These are phyloP conservation scores for Spea hammondii DNA, from an alignment of 2,797 vertebrate genomes.

Conservation along the genomic window DNA sequence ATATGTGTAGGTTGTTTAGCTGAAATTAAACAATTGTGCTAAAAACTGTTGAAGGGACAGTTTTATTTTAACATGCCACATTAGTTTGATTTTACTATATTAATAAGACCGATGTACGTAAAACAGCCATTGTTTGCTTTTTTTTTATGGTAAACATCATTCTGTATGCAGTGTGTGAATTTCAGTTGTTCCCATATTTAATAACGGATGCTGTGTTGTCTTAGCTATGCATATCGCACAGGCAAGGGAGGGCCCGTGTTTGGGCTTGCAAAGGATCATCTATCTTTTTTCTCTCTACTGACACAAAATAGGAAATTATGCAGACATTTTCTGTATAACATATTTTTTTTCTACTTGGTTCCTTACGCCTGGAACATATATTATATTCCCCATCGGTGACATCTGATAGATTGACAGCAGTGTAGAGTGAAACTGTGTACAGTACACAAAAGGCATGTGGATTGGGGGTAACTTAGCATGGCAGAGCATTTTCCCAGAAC, in stretches of 20 bases:
- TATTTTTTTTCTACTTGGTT: slow-evolving; percentile 45
- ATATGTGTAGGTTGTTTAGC: too few relatives aligned
- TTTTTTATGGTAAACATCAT: neutral
- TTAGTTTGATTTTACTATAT: too few relatives aligned
- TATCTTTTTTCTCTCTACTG: slow-evolving; percentile 46
- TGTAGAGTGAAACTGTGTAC: slow-evolving; percentile 22
- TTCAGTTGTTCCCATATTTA: neutral
- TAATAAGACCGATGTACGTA: too few relatives aligned
- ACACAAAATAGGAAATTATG: slow-evolving; percentile 53
- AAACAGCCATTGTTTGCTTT: too few relatives aligned
- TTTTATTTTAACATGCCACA: too few relatives aligned
- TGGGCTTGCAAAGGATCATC: slow-evolving; percentile 45
- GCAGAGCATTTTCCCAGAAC: too few relatives aligned
- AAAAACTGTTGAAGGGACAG: too few relatives aligned
- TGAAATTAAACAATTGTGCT: too few relatives aligned
- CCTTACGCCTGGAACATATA: slow-evolving; percentile 46
- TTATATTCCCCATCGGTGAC: slow-evolving; percentile 46
- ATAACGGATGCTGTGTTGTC: slow-evolving; percentile 5
- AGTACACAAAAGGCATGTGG: slow-evolving; percentile 24
- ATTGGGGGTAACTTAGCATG: neutral
- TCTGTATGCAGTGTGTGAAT: neutral
- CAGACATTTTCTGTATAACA: slow-evolving; percentile 47
- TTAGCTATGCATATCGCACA: slow-evolving; percentile 33
- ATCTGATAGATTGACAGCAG: slow-evolving; percentile 49
- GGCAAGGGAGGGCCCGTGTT: slow-evolving; percentile 42